Evolutionary conservation across 2,113 vertebrate species (phyloP).

Genomic region (Oncorhynchus clarkii): DNA sequence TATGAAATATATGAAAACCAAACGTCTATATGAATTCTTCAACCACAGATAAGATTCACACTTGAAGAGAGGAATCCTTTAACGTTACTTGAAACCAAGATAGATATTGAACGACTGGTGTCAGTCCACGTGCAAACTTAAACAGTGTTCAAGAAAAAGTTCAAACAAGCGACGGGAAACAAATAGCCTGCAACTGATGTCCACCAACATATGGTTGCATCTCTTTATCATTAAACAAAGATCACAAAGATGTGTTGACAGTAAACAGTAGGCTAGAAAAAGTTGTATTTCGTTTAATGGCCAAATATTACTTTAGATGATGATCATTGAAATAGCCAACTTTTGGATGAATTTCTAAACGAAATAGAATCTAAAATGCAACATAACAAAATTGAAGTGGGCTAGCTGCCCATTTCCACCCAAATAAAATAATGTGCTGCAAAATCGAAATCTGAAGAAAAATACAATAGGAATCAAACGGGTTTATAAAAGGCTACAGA

Average conservation of each 20-base stretch:
- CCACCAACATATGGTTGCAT: too few relatives aligned
- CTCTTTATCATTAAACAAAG: too few relatives aligned
- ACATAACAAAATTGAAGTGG: neutral
- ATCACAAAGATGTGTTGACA: neutral
- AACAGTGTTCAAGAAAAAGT: constrained; percentile 17
- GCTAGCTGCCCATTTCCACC: too few relatives aligned
- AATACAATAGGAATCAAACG: too few relatives aligned
- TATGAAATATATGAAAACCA: neutral
- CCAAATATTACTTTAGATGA: neutral
- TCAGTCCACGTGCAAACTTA: constrained; percentile 43
- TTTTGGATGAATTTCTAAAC: neutral
- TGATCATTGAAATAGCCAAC: too few relatives aligned
- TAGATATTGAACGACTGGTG: constrained; percentile 64
- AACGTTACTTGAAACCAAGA: constrained; percentile 64
- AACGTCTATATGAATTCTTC: too few relatives aligned
- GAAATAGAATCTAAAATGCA: neutral
- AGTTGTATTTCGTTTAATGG: too few relatives aligned
- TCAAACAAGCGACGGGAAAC: constrained; percentile 38
- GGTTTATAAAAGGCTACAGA: too few relatives aligned
- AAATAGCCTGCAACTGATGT: neutral
- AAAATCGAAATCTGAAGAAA: too few relatives aligned
- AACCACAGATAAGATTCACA: too few relatives aligned
- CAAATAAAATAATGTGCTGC: too few relatives aligned
- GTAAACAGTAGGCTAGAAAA: too few relatives aligned
- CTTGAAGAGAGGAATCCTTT: neutral